Evolutionary conservation across 1,140 invertebrate species (phyloP), one percentile per base, ranked within the genome.

Genomic region (Drosophila aff.): DNA sequence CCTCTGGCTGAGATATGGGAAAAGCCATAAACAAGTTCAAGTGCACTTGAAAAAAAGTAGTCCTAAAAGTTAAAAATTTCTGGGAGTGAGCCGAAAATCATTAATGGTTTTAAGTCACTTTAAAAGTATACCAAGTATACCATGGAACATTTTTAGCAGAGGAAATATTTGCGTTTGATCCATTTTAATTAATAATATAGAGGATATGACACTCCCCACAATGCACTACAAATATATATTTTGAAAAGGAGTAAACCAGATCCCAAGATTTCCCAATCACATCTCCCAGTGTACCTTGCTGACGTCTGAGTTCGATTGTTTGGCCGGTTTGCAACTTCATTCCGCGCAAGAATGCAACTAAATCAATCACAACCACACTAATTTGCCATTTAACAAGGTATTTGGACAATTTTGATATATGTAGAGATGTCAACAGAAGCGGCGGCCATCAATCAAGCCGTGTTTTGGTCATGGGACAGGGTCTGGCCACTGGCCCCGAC

Each of bases 331-430:
- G 82, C 85, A 89, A 87, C 84, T 89, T 90, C 74, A 85, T 89
- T 81, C 85, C 77, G 43, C 69, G 57, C 64, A 87, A 91, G 85
- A 90, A 91, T 90, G 85, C 85, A 85, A 90, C 85, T 90, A 91
- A 90, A 92, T 91, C 91, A 92, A 92, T 92, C 91, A 92, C 68
- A 84, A 59, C 77, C 82, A 86, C 91, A 92, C 91, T 92, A 92
- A 92, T 92, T 92, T 92, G 91, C 91, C 91, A 92, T 92, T 92
- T 92, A 92, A 92, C 91, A 92, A 90, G 91, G 91, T 84, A 92
- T 92, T 92, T 92, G 91, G 91, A 92, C 91, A 92, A 92, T 92
- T 91, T 91, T 92, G 91, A 90, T 91, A 92, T 92, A 90, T 91
- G 89, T 92, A 81, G 81, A 85, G 83, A 85, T 90, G 85, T 90